phyloP scores from a whole-genome alignment of 1,140 invertebrate genomes.

The Temnothorax nylanderi region DNA sequence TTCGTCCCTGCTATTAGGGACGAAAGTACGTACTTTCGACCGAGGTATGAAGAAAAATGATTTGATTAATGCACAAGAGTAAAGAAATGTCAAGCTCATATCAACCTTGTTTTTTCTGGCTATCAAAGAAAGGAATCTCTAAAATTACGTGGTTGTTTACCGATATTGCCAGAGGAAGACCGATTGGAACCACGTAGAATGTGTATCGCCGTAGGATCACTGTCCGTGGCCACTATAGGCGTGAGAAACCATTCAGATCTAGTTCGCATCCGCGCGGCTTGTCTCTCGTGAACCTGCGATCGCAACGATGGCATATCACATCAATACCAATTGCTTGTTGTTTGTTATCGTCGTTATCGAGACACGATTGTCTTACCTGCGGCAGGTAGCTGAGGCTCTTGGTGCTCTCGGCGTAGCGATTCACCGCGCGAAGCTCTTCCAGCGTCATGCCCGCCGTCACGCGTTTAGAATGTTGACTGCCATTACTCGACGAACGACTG shows the following conservation, averaged over 20 bases:
- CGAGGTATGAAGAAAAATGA: no score
- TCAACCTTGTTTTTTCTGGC: not conserved
- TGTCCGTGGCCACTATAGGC: slow-evolving; percentile 86
- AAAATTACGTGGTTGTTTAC: slow-evolving; percentile 70
- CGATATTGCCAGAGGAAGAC: slow-evolving; percentile 85
- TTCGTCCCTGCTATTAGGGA: no score
- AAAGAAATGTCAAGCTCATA: not conserved
- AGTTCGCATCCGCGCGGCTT: slow-evolving; percentile 96
- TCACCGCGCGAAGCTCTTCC: slow-evolving; percentile 93
- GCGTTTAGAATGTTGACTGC: slow-evolving; percentile 87
- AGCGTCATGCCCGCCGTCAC: slow-evolving; percentile 86
- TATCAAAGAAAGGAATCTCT: not conserved
- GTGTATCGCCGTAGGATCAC: slow-evolving; percentile 84
- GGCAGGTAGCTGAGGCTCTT: slow-evolving; percentile 96
- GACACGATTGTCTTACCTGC: slow-evolving; percentile 88
- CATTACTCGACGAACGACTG: slow-evolving; percentile 88
- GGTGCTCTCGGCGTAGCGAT: slow-evolving; percentile 96
- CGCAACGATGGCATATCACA: slow-evolving; percentile 34
- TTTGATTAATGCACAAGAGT: not conserved
- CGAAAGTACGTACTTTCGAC: no score
- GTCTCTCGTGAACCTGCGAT: slow-evolving; percentile 95
- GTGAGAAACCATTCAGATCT: slow-evolving; percentile 97
- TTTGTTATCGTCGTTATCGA: not conserved
- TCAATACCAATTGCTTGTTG: not conserved
- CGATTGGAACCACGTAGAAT: slow-evolving; percentile 84